Percentiles rank a stretch among this genome's conserved stretches.
These are phyloP conservation scores for Rhyacichthys aspro DNA, from an alignment of 2,797 vertebrate genomes.

Conservation along the genomic window DNA sequence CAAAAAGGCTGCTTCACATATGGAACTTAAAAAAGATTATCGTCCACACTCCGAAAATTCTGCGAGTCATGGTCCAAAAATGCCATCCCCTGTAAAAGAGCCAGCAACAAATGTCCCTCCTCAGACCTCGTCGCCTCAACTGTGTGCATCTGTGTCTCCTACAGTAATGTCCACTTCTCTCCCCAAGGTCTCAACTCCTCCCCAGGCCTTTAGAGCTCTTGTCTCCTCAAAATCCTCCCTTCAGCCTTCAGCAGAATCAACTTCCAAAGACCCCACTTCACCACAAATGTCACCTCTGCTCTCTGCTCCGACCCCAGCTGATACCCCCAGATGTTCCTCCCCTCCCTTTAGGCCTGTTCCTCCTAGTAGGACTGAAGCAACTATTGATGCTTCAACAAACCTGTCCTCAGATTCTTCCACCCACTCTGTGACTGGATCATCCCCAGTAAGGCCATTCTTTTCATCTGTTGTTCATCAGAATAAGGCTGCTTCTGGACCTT, in stretches of 20 bases:
- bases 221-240: conserved; percentile 44
- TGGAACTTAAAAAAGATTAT: conserved; percentile 59
- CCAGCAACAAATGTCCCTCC: conserved; percentile 43
- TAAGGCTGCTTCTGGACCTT: conserved; percentile 41
- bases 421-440: conserved; percentile 42
- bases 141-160: conserved; percentile 41
- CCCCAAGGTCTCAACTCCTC: conserved; percentile 46
- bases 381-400: conserved; percentile 43
- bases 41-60: conserved; percentile 58
- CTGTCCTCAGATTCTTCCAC: conserved; percentile 42
- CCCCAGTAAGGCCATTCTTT: conserved; percentile 37
- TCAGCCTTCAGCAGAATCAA: conserved; percentile 27
- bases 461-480: conserved; percentile 38
- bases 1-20: conserved; percentile 48
- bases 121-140: conserved; percentile 45
- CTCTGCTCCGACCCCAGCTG: conserved; percentile 35
- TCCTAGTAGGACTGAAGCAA: conserved; percentile 36
- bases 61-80: conserved; percentile 55
- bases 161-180: conserved; percentile 32
- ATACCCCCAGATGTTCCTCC: conserved; percentile 61
- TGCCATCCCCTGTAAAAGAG: conserved; percentile 55
- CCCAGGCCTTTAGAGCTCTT: conserved; percentile 43
- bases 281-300: conserved; percentile 49
- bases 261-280: conserved; percentile 44
- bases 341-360: conserved; percentile 52